Evolutionary conservation across 92 coral and sea anemone genomes (phyloP).

Genomic region (Zoanthus sociatus): DNA sequence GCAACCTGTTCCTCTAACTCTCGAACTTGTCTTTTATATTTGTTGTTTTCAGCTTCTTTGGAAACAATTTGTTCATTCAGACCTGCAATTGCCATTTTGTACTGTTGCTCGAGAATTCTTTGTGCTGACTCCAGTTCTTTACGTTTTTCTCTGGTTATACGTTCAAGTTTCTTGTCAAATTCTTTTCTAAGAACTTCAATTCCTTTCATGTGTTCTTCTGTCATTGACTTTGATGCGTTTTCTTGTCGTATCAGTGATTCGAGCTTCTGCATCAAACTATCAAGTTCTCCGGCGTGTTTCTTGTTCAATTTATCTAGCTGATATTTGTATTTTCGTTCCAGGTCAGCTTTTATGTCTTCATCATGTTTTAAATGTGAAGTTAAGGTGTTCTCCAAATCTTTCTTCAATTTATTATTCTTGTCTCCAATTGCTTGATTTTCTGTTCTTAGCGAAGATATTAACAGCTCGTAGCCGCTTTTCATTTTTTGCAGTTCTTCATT

Average conservation of each 20-base stretch:
- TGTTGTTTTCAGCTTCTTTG: constrained; percentile 67
- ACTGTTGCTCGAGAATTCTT: constrained; percentile 65
- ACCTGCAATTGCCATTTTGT: constrained; percentile 51
- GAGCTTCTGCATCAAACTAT: constrained; percentile 73
- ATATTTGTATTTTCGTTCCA: constrained; percentile 71
- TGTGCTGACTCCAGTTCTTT: constrained; percentile 71
- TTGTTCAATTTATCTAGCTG: constrained; percentile 73
- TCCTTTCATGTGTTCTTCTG: constrained; percentile 88
- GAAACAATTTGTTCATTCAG: constrained; percentile 64
- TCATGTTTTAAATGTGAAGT: constrained; percentile 66
- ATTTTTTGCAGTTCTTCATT: constrained; percentile 40
- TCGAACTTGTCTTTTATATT: constrained; percentile 61
- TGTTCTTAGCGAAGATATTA: constrained; percentile 67
- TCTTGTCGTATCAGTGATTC: constrained; percentile 80
- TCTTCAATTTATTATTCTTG: constrained; percentile 64
- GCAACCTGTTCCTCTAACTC: constrained; percentile 60
- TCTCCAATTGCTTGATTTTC: constrained; percentile 75
- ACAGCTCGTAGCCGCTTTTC: constrained; percentile 59
- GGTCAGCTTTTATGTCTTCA: constrained; percentile 64
- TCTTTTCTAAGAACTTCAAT: constrained; percentile 73
- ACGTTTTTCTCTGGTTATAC: constrained; percentile 75
- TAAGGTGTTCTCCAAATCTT: constrained; percentile 55
- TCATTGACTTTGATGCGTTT: constrained; percentile 80
- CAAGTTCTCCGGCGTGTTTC: constrained; percentile 76
- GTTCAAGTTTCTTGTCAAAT: constrained; percentile 75